Evolutionary conservation across 2,113 vertebrate genomes (phyloP).

Genomic region (Semicossyphus pulcher): DNA sequence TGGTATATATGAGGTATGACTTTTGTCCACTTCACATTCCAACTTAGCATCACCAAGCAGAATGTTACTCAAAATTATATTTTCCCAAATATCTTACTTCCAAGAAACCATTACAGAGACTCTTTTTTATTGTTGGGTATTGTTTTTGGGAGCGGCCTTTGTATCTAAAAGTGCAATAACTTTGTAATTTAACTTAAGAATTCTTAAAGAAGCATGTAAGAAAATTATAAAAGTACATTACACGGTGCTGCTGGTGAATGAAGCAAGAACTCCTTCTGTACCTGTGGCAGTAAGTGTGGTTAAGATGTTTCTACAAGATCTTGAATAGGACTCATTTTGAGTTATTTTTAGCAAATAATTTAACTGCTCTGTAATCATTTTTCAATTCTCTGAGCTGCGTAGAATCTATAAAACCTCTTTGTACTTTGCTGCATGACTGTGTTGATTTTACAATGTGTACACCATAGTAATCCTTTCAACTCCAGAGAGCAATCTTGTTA

Average conservation of each 20-base stretch:
- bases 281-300: constrained; percentile 22
- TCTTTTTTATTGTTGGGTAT: constrained; percentile 53
- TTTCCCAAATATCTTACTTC: constrained; percentile 18
- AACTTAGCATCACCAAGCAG: constrained; percentile 31
- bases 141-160: constrained; percentile 50
- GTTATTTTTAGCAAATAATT: constrained; percentile 41
- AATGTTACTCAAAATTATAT: constrained; percentile 7
- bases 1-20: constrained; percentile 19
- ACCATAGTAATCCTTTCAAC: constrained; percentile 24
- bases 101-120: constrained; percentile 35
- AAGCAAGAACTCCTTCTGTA: constrained; percentile 39
- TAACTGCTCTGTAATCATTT: constrained; percentile 30
- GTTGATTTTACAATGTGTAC: constrained; percentile 26
- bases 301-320: constrained; percentile 24
- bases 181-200: constrained; percentile 75
- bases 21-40: constrained; percentile 33
- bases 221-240: constrained; percentile 43
- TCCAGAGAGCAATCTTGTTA: constrained; percentile 26
- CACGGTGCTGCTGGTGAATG: constrained; percentile 46
- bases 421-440: constrained; percentile 46
- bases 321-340: constrained; percentile 34
- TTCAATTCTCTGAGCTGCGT: constrained; percentile 15
- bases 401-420: constrained; percentile 14
- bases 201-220: constrained; percentile 49
- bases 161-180: constrained; percentile 80